Percentiles rank a stretch among this genome's conserved stretches.
These are phyloP conservation scores for Dascillus cervinus DNA, from an alignment of 2,888 invertebrate genomes.

Conservation along the genomic window DNA sequence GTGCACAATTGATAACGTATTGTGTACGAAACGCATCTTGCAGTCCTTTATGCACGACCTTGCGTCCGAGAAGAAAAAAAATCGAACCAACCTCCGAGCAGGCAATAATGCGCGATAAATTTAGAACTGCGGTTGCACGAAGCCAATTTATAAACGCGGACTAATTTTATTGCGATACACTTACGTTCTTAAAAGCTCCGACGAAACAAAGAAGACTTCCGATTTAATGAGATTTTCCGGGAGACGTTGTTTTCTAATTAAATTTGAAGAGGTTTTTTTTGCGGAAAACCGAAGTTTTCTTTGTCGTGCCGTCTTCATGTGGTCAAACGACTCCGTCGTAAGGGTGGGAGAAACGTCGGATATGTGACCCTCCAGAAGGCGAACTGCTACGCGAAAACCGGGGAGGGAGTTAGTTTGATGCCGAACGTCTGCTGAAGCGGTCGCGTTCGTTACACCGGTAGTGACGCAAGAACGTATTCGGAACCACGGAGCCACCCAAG, in stretches of 20 bases:
- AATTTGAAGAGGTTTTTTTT: constrained; percentile 1
- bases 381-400: constrained; percentile 2
- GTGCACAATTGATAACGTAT: constrained; percentile 15
- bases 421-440: constrained; percentile 22
- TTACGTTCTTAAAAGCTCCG: constrained; percentile 20
- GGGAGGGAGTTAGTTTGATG: constrained; percentile 26
- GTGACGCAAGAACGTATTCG: constrained; percentile 19
- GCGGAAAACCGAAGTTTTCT: constrained; percentile 5
- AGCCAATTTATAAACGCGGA: constrained; percentile 17
- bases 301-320: too few species aligned
- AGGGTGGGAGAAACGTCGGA: constrained; percentile 34
- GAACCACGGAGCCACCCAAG: constrained; percentile 45
- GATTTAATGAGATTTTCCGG: too few species aligned
- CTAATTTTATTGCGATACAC: constrained; percentile 19
- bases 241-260: too few species aligned
- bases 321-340: too few species aligned
- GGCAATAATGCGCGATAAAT: too few species aligned
- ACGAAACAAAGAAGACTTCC: too few species aligned
- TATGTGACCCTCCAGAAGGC: constrained; percentile 22
- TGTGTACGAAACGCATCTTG: constrained; percentile 14
- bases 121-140: too few species aligned
- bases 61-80: too few species aligned
- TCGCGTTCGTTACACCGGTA: constrained; percentile 24
- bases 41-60: constrained; percentile 1
- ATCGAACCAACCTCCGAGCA: too few species aligned